Evolutionary conservation across 1,140 invertebrate genomes (phyloP).

Genomic region (Maniola jurtina): DNA sequence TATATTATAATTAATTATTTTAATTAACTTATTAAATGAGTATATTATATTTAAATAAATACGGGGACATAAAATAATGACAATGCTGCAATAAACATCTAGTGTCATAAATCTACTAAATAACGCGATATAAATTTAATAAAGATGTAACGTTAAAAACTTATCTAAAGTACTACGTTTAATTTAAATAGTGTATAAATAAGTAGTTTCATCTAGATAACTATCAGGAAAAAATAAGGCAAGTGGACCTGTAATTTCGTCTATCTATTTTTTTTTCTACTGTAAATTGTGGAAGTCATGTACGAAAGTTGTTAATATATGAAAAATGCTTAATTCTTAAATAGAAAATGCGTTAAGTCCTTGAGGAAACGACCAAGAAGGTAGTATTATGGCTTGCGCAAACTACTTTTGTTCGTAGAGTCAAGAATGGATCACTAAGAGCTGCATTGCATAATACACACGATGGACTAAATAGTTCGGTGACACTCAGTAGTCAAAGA

Average conservation of each 20-base stretch:
- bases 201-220: conserved; percentile 22
- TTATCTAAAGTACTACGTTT: conserved; percentile 23
- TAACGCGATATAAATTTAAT: conserved; percentile 17
- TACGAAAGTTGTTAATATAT: too few species aligned
- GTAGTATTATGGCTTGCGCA: too few species aligned
- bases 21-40: too few species aligned
- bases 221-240: conserved; percentile 43
- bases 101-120: neutral
- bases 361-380: too few species aligned
- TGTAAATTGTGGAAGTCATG: too few species aligned
- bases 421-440: too few species aligned
- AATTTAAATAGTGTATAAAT: conserved; percentile 29
- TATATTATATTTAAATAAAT: neutral
- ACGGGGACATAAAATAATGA: neutral
- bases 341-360: too few species aligned
- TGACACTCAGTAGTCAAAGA: too few species aligned
- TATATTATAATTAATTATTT: neutral
- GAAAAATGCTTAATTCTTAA: too few species aligned
- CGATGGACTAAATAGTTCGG: too few species aligned
- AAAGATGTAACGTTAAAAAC: conserved; percentile 27
- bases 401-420: too few species aligned
- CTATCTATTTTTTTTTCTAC: conserved; percentile 19
- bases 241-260: conserved; percentile 47
- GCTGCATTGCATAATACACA: too few species aligned
- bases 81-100: neutral